Conservation (phyloP, 1,140 invertebrate genomes). For the Asobara japonica region DNA sequence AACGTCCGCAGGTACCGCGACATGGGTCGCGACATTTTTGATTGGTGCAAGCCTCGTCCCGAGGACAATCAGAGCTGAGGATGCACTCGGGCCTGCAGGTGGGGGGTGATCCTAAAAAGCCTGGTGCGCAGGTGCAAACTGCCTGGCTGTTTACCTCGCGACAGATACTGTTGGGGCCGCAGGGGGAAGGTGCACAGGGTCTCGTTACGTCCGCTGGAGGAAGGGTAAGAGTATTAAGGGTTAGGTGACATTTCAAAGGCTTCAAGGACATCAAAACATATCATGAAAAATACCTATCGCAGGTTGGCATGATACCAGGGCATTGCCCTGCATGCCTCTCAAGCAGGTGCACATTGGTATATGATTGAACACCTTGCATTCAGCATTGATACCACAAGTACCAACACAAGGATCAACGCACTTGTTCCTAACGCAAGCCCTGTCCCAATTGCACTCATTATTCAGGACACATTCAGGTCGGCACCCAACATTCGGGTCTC, state of each 20-base stretch:
- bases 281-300: background rate
- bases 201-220: constrained; percentile 35
- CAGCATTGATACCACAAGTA: constrained; percentile 78
- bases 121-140: constrained; percentile 66
- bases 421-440: constrained; percentile 76
- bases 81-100: constrained; percentile 71
- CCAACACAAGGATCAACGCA: constrained; percentile 78
- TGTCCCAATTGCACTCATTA: constrained; percentile 74
- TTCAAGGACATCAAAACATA: background rate
- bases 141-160: constrained; percentile 60
- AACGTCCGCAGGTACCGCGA: constrained; percentile 69
- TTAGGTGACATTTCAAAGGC: constrained; percentile 30
- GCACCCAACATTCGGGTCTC: constrained; percentile 77
- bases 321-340: constrained; percentile 77
- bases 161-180: constrained; percentile 70
- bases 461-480: constrained; percentile 77
- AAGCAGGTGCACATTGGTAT: constrained; percentile 79
- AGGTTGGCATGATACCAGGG: constrained; percentile 71
- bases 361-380: constrained; percentile 80
- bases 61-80: constrained; percentile 69
- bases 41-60: constrained; percentile 66
- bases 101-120: constrained; percentile 67
- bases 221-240: background rate
- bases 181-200: constrained; percentile 70
- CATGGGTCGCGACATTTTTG: constrained; percentile 70